These are phyloP conservation scores for Mythimna lalbum DNA, from an alignment of 2,888 invertebrate species.

Conservation along the genomic window DNA sequence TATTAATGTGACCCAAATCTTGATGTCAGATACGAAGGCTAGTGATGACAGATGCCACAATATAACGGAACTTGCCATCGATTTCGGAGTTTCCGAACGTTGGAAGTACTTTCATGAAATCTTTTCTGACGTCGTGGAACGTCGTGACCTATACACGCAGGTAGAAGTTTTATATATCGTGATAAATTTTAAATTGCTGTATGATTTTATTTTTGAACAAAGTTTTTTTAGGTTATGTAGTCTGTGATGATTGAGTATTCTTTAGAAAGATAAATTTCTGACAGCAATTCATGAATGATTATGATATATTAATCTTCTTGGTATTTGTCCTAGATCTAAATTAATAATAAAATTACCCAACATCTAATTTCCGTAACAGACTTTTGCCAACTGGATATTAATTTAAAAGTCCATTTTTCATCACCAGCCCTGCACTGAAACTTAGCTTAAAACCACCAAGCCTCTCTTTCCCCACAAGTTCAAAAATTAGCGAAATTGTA, in stretches of 20 bases:
- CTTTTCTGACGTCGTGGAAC: neutral
- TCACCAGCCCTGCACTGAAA: neutral
- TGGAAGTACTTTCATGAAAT: neutral
- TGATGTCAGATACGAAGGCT: constrained; percentile 63
- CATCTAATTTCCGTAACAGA: neutral
- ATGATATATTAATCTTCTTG: no score
- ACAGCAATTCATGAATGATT: no score
- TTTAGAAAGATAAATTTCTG: no score
- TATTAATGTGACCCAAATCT: constrained; percentile 81
- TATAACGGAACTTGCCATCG: constrained; percentile 21
- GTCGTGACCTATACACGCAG: neutral
- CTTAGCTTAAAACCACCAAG: neutral
- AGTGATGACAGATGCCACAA: constrained; percentile 36
- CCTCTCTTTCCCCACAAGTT: constrained; percentile 16
- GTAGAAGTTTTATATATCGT: neutral
- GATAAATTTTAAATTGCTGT: neutral
- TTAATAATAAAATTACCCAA: no score
- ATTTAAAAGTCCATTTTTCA: constrained; percentile 23
- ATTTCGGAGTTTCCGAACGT: neutral
- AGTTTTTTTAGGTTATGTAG: neutral
- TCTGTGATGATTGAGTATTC: no score
- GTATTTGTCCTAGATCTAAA: no score
- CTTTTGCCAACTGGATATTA: neutral
- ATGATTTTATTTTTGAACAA: neutral
- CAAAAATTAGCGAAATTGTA: constrained; percentile 67